Base-by-base conservation (phyloP, 2,888 invertebrate species). In the Pseudoips prasinana region DNA sequence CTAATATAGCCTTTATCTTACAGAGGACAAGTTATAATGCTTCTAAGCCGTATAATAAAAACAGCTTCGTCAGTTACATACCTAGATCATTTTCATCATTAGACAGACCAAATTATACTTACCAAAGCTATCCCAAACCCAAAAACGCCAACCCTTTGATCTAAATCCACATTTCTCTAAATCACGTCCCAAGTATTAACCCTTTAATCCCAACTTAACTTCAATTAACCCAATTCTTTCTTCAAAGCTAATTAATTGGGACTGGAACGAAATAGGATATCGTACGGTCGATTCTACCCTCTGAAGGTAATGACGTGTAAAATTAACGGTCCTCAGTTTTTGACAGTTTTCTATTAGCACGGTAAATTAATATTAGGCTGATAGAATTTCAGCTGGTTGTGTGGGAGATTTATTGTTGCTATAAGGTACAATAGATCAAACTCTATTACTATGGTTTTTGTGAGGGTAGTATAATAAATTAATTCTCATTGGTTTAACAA, bases 321-420 rank as follows among this genome's bases (percentile, higher is more conserved):
- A 58, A 57, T 55, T 56, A 57, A 57, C 48, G 49, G 33, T 46
- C 46, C 26, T 33, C 57, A 46, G 57, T 57, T 57, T 58, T 58
- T 57, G 57, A 58, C 57, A 55, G 57, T 55, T 57, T 49, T 57
- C 54, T 58, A 58, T 58, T 58, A 57, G 36, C 52, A 36, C 32
- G 25, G 38, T 32, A 49, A 49, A 58, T 58, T 54, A 54, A 58
- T 58, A 52, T 54, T 14, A 14, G 14, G 14, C 14, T 14, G 14
- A 5, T 5, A 14, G 14, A 14, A 14, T 20, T 20, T 7, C 2
- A 20, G 20, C 3, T n/a, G 20, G 6, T 18, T 18, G 18, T 18
- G 6, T 18, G 18, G 18, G 18, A n/a, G n/a, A n/a, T n/a, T n/a
- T n/a, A n/a, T n/a, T n/a, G n/a, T n/a, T n/a, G n/a, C n/a, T n/a